These are phyloP conservation scores for Neodiprion pinetum DNA, from an alignment of 1,140 invertebrate genomes.

Conservation along the genomic window DNA sequence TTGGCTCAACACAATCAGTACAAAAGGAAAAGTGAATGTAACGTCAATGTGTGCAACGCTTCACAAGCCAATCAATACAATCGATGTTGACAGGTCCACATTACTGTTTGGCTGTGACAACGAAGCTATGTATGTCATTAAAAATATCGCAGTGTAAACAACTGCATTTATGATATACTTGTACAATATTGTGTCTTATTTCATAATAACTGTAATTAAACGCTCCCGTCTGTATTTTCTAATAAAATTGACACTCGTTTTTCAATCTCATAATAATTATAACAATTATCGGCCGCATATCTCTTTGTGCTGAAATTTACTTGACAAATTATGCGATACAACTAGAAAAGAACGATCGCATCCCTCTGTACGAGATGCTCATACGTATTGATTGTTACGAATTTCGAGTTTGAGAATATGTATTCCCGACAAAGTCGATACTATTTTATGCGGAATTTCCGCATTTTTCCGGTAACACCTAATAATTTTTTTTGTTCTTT, in stretches of 20 bases:
- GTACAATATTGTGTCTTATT: not conserved
- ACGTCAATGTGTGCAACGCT: constrained; percentile 73
- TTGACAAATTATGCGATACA: too few relatives aligned
- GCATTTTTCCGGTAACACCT: too few relatives aligned
- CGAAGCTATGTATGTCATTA: constrained; percentile 81
- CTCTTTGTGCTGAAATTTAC: too few relatives aligned
- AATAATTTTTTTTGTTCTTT: too few relatives aligned
- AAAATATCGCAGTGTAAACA: constrained; percentile 61
- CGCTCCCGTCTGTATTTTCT: too few relatives aligned
- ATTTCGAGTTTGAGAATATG: too few relatives aligned
- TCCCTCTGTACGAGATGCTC: too few relatives aligned
- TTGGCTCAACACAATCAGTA: constrained; percentile 71
- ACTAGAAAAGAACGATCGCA: too few relatives aligned
- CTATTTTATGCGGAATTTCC: too few relatives aligned
- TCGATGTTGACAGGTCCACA: constrained; percentile 76
- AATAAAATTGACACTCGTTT: too few relatives aligned
- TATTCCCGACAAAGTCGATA: too few relatives aligned
- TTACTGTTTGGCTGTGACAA: constrained; percentile 83
- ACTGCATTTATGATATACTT: not conserved
- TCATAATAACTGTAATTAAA: not conserved
- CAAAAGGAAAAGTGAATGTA: constrained; percentile 75
- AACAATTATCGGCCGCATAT: not conserved
- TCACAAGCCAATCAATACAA: constrained; percentile 78
- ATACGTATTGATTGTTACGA: too few relatives aligned
- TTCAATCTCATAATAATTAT: not conserved